Conservation (phyloP, 2,888 invertebrate genomes). For the Drymonia ruficornis region DNA sequence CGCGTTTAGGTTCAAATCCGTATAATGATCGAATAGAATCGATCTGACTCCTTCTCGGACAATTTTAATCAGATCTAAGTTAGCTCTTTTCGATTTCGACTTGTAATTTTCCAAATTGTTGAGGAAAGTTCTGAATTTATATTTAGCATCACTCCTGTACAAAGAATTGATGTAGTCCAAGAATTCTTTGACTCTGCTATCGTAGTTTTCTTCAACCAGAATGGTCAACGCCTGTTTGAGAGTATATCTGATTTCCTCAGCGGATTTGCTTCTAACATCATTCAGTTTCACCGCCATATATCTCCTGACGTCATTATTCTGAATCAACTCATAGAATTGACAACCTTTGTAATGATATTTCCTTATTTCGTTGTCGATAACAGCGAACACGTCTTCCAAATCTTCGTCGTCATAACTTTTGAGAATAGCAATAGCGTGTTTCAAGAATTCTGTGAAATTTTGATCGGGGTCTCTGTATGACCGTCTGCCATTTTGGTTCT, state of each 20-base stretch:
- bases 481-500: slow-evolving; percentile 12
- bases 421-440: slow-evolving; percentile 36
- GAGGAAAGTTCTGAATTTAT: slow-evolving; percentile 40
- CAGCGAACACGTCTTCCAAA: slow-evolving; percentile 41
- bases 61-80: slow-evolving; percentile 35
- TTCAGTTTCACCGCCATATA: slow-evolving; percentile 40
- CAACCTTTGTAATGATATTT: slow-evolving; percentile 49
- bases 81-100: slow-evolving; percentile 28
- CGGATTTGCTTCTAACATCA: slow-evolving; percentile 29
- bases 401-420: slow-evolving; percentile 47
- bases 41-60: slow-evolving; percentile 41
- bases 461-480: neutral
- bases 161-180: slow-evolving; percentile 51
- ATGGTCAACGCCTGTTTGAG: slow-evolving; percentile 26
- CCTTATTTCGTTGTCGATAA: slow-evolving; percentile 47
- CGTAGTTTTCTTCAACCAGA: slow-evolving; percentile 27
- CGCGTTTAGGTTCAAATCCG: slow-evolving; percentile 37
- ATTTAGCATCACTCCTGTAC: slow-evolving; percentile 35
- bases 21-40: slow-evolving; percentile 54
- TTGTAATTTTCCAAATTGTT: slow-evolving; percentile 42
- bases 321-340: slow-evolving; percentile 45
- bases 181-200: slow-evolving; percentile 25
- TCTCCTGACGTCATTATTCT: slow-evolving; percentile 35
- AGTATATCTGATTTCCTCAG: slow-evolving; percentile 27
- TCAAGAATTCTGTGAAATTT: slow-evolving; percentile 54